Evolutionary conservation across 2,797 vertebrate species (phyloP).

Genomic region (Acanthis flammea): DNA sequence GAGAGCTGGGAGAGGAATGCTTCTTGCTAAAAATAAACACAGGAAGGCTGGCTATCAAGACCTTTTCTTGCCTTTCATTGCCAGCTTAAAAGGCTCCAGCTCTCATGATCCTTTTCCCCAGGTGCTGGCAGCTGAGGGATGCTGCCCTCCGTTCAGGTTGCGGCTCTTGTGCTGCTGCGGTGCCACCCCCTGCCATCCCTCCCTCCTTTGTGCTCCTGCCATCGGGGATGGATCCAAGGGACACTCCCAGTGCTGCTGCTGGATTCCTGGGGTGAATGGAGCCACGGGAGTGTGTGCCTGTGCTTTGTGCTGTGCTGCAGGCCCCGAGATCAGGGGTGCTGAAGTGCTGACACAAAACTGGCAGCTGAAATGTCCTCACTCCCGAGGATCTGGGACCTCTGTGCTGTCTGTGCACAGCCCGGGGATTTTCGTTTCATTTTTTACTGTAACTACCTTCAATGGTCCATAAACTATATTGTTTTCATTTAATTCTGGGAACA

Average conservation of each 20-base stretch:
- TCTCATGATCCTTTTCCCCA: not conserved
- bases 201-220: rapidly evolving
- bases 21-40: not conserved
- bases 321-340: not conserved
- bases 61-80: not conserved
- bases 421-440: slow-evolving; percentile 15
- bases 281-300: not conserved
- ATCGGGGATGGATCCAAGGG: rapidly evolving
- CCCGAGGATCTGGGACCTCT: not conserved
- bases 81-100: not conserved
- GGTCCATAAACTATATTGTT: slow-evolving; percentile 65
- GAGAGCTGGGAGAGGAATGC: not conserved
- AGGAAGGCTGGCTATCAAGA: not conserved
- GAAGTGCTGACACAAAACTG: slow-evolving; percentile 43
- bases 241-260: rapidly evolving
- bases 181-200: not conserved
- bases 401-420: not conserved
- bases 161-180: rapidly evolving
- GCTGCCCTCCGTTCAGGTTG: rapidly evolving
- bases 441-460: slow-evolving; percentile 49
- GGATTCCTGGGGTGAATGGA: rapidly evolving
- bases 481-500: slow-evolving; percentile 66
- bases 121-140: not conserved
- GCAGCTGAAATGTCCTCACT: not conserved
- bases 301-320: not conserved